Conservation (phyloP, 23 tunicate species). For the Clavelina lepadiformis region DNA sequence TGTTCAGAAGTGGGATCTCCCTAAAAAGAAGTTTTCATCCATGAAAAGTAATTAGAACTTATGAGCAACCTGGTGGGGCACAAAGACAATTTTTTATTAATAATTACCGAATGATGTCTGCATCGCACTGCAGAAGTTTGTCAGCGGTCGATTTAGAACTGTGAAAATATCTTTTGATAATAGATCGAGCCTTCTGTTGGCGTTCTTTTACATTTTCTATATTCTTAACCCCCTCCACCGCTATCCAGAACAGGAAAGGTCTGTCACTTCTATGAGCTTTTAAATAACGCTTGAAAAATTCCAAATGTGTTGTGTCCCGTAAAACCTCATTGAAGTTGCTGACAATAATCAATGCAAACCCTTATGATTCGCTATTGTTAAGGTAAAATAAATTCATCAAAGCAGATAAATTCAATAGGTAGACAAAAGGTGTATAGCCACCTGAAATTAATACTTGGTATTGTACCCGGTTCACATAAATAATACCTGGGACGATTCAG, state of each 20-base stretch:
- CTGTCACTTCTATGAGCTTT: constrained; percentile 42
- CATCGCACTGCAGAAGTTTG: constrained; percentile 44
- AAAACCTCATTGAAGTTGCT: constrained; percentile 55
- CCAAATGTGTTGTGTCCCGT: constrained; percentile 42
- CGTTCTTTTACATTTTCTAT: constrained; percentile 41
- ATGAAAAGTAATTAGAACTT: too few relatives aligned
- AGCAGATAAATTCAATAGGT: too few relatives aligned
- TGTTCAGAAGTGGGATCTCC: constrained; percentile 49
- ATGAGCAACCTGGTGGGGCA: too few relatives aligned
- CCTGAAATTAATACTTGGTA: too few relatives aligned
- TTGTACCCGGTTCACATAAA: too few relatives aligned
- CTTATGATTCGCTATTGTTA: too few relatives aligned
- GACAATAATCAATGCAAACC: constrained; percentile 6
- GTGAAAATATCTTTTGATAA: constrained; percentile 65
- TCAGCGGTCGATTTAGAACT: constrained; percentile 41
- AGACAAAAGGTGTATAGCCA: too few relatives aligned
- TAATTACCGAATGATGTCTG: constrained; percentile 62
- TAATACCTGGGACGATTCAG: constrained; percentile 53
- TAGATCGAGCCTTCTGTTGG: constrained; percentile 39
- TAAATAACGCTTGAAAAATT: constrained; percentile 60
- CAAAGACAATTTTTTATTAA: too few relatives aligned
- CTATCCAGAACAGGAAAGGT: constrained; percentile 55
- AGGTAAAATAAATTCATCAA: too few relatives aligned
- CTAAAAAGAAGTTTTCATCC: too few relatives aligned
- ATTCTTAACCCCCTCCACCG: constrained; percentile 53